phyloP scores from a whole-genome alignment of 2,797 vertebrate species.

The Nasua narica region DNA sequence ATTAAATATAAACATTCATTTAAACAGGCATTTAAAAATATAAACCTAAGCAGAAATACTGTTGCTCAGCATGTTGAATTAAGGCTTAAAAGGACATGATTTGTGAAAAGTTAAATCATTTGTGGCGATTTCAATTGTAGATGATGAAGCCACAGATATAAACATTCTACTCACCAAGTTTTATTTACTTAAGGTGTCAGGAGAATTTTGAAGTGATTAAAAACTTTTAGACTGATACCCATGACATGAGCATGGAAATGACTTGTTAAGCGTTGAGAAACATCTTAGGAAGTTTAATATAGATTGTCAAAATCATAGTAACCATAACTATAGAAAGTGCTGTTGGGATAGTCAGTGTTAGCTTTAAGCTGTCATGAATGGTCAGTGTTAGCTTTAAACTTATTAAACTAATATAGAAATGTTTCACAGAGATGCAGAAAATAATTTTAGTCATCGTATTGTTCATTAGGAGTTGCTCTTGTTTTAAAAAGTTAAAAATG shows the following conservation, averaged over 20 bases:
- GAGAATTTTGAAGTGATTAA: neutral
- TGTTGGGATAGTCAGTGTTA: neutral
- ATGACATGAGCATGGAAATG: neutral
- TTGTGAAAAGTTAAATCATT: neutral
- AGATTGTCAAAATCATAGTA: neutral
- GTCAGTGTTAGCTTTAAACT: neutral
- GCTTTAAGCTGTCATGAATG: neutral
- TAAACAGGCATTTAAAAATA: conserved; percentile 3
- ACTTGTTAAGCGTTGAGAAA: neutral
- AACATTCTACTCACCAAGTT: neutral
- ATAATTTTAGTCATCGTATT: neutral
- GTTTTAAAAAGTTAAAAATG: conserved; percentile 9
- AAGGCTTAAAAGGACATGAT: neutral
- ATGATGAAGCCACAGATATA: neutral
- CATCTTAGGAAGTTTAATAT: neutral
- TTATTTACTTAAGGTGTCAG: neutral
- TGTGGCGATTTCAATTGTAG: neutral
- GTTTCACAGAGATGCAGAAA: neutral
- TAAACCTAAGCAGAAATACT: neutral
- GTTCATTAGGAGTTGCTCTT: neutral
- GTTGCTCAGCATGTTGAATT: neutral
- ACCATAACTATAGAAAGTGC: neutral
- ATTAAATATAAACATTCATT: neutral
- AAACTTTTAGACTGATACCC: neutral
- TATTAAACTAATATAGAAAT: neutral